These are phyloP conservation scores for Drosophila anceps DNA, from an alignment of 2,888 invertebrate genomes.

Conservation along the genomic window DNA sequence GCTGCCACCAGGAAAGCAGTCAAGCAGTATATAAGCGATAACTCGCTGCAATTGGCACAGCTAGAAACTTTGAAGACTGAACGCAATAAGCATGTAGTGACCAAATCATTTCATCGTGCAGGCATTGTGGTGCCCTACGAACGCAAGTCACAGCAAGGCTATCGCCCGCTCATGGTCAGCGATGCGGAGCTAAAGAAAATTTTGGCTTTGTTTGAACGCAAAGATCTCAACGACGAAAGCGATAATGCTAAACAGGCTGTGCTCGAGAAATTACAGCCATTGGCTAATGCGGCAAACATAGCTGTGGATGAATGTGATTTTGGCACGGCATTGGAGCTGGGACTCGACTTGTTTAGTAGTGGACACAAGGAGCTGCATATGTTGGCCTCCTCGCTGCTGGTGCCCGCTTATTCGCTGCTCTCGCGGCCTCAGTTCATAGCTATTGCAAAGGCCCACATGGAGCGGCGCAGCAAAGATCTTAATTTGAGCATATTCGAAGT, in stretches of 20 bases:
- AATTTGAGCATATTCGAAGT: constrained; percentile 86
- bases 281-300: constrained; percentile 89
- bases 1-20: constrained; percentile 88
- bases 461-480: constrained; percentile 88
- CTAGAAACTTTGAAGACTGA: constrained; percentile 88
- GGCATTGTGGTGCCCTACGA: constrained; percentile 95
- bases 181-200: constrained; percentile 90
- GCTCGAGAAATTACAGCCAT: constrained; percentile 91
- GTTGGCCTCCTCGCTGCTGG: constrained; percentile 88
- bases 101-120: constrained; percentile 91
- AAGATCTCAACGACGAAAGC: constrained; percentile 82
- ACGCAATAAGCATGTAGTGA: constrained; percentile 88
- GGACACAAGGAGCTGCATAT: constrained; percentile 90
- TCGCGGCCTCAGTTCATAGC: constrained; percentile 90
- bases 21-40: constrained; percentile 88
- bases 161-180: constrained; percentile 90
- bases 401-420: constrained; percentile 91
- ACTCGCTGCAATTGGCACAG: constrained; percentile 87
- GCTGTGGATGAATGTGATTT: constrained; percentile 98
- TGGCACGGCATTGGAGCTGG: constrained; percentile 95
- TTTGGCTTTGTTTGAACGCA: constrained; percentile 88
- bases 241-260: constrained; percentile 87
- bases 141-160: constrained; percentile 93
- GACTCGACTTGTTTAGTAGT: constrained; percentile 93
- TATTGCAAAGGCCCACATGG: constrained; percentile 91